Conservation (phyloP, 1,140 invertebrate genomes). For the Bombus huntii region DNA sequence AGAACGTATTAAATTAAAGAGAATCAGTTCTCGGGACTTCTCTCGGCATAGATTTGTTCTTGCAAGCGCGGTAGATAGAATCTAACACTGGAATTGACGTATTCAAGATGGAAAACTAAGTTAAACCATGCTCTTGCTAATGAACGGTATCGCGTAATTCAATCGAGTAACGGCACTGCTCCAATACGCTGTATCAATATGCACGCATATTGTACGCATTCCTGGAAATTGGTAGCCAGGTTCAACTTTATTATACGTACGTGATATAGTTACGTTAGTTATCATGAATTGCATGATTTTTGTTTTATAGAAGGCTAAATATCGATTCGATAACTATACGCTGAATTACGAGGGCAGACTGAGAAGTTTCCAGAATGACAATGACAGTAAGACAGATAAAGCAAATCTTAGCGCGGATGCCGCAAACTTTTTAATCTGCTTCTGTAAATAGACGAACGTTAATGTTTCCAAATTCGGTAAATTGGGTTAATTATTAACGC, state of each 20-base stretch:
- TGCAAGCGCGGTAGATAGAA: not conserved
- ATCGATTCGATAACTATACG: too few relatives aligned
- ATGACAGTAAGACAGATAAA: too few relatives aligned
- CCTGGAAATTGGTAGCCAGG: not conserved
- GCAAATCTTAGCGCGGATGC: too few relatives aligned
- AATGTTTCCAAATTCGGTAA: too few relatives aligned
- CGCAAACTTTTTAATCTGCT: too few relatives aligned
- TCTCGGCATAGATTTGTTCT: conserved; percentile 11
- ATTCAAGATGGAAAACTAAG: conserved; percentile 56
- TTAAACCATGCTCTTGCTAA: conserved; percentile 54
- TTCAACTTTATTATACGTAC: not conserved
- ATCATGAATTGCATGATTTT: too few relatives aligned
- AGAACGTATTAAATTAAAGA: conserved; percentile 35
- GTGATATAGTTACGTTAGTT: not conserved
- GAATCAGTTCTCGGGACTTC: not conserved
- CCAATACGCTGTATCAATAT: not conserved
- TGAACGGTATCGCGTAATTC: conserved; percentile 57
- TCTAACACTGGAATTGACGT: conserved; percentile 25
- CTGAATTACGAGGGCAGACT: too few relatives aligned
- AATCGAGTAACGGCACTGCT: conserved; percentile 26
- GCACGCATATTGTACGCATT: not conserved
- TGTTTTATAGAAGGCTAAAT: too few relatives aligned
- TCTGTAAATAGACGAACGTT: too few relatives aligned
- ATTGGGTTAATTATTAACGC: not conserved
- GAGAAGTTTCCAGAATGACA: too few relatives aligned